These are phyloP conservation scores for Brachyptera risi DNA, from an alignment of 2,888 invertebrate species.

Conservation along the genomic window DNA sequence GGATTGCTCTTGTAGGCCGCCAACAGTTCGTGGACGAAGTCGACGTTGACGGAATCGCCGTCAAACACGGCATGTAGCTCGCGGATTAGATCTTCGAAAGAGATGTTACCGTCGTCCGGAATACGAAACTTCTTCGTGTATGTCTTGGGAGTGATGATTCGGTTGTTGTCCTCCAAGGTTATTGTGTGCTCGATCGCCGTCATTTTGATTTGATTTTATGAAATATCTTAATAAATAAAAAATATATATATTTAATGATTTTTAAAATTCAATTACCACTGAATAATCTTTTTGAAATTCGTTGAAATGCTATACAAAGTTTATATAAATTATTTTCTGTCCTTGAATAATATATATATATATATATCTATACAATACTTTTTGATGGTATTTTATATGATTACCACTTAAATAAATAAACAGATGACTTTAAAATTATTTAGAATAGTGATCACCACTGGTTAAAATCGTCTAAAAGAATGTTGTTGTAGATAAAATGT, in stretches of 20 bases:
- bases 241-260: neutral
- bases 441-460: too few species aligned
- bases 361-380: too few species aligned
- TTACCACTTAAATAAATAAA: too few species aligned
- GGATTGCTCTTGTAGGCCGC: constrained; percentile 79
- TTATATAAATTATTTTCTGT: too few species aligned
- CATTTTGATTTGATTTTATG: neutral
- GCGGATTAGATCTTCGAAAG: constrained; percentile 58
- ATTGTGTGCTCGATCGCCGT: constrained; percentile 16
- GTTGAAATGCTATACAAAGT: too few species aligned
- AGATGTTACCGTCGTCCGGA: constrained; percentile 31
- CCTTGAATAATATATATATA: too few species aligned
- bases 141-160: neutral
- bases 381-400: too few species aligned
- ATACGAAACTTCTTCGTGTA: neutral
- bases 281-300: too few species aligned
- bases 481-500: too few species aligned
- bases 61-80: constrained; percentile 75
- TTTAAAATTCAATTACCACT: too few species aligned
- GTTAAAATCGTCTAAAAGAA: too few species aligned
- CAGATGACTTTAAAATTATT: too few species aligned
- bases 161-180: constrained; percentile 13
- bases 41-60: constrained; percentile 80
- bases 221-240: neutral
- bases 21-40: constrained; percentile 81